Conservation (phyloP, 2,888 invertebrate genomes). For the Caenorhabditis sinica region DNA sequence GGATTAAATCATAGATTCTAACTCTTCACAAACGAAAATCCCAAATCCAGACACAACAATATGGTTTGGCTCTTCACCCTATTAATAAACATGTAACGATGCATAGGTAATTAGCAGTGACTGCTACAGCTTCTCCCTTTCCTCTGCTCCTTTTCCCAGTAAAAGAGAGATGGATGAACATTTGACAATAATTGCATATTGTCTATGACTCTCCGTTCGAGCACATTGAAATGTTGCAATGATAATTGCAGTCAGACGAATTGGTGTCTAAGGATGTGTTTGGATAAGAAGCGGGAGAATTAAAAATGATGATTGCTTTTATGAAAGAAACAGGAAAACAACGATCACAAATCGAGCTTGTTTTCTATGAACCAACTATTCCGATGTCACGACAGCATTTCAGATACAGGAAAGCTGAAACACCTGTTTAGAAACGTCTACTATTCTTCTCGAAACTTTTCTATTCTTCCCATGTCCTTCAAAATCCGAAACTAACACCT, state of each 20-base stretch:
- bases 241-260: slow-evolving; percentile 17
- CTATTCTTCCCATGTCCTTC: slow-evolving; percentile 26
- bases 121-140: slow-evolving; percentile 19
- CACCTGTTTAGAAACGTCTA: not conserved
- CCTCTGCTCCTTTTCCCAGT: slow-evolving; percentile 13
- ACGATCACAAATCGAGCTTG: too few species aligned
- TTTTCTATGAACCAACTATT: too few species aligned
- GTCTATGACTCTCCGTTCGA: slow-evolving; percentile 28
- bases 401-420: not conserved
- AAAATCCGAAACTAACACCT: slow-evolving; percentile 35
- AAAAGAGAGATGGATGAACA: slow-evolving; percentile 44
- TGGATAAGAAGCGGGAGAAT: not conserved
- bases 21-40: not conserved
- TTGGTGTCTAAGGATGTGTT: not conserved
- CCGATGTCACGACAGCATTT: not conserved
- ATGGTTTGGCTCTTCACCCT: slow-evolving; percentile 11
- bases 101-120: slow-evolving; percentile 56
- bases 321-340: too few species aligned
- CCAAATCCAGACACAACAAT: slow-evolving; percentile 4
- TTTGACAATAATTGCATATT: slow-evolving; percentile 49
- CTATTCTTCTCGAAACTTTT: not conserved
- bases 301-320: not conserved
- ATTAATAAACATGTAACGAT: slow-evolving; percentile 64
- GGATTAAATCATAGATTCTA: not conserved
- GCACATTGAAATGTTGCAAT: slow-evolving; percentile 38